Evolutionary conservation across 2,888 invertebrate genomes (phyloP).

Genomic region (Pterostichus madidus): DNA sequence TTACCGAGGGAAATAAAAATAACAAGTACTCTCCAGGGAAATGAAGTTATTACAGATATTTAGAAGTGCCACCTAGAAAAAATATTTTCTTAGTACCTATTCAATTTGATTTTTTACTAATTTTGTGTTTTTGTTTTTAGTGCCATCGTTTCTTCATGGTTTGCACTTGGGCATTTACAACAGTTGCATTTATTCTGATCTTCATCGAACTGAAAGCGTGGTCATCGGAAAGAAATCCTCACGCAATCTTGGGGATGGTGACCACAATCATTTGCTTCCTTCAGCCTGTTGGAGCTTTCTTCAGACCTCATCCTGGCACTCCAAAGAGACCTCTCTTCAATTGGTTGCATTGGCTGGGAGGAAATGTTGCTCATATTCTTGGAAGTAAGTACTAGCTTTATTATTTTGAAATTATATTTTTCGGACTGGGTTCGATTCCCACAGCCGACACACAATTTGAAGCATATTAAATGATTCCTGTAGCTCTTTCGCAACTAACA

Average conservation of each 20-base stretch:
- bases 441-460: too few relatives aligned
- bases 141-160: constrained; percentile 93
- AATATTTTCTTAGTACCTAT: too few relatives aligned
- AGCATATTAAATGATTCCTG: too few relatives aligned
- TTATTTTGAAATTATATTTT: too few relatives aligned
- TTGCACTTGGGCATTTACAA: constrained; percentile 88
- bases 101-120: too few relatives aligned
- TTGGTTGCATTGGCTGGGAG: constrained; percentile 94
- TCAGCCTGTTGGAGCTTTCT: constrained; percentile 92
- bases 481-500: too few relatives aligned
- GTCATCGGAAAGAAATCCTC: constrained; percentile 87
- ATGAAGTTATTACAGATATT: too few relatives aligned
- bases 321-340: constrained; percentile 90
- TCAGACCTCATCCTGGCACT: constrained; percentile 92
- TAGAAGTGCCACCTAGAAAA: too few relatives aligned
- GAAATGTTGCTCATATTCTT: constrained; percentile 92
- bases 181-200: constrained; percentile 89
- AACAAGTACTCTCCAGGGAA: too few relatives aligned
- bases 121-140: constrained; percentile 76
- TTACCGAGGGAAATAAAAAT: too few relatives aligned
- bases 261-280: constrained; percentile 90
- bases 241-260: constrained; percentile 89
- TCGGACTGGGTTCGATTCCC: too few relatives aligned
- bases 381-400: constrained; percentile 91
- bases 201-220: constrained; percentile 89